These are phyloP conservation scores for Nemurella pictetii DNA, from an alignment of 2,888 invertebrate genomes.

Conservation along the genomic window DNA sequence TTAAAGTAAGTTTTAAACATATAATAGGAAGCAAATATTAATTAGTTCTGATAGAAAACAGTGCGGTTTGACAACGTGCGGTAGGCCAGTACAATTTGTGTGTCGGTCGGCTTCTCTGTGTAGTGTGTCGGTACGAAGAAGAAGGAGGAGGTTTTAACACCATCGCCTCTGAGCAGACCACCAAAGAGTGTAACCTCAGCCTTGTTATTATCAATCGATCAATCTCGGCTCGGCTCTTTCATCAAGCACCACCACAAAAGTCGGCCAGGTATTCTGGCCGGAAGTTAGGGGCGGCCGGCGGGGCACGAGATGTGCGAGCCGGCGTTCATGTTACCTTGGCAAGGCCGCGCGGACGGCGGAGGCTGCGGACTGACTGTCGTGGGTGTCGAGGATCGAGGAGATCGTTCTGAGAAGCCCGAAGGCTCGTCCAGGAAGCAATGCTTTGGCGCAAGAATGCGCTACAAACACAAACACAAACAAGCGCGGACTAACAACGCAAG, in stretches of 20 bases:
- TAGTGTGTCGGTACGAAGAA: background rate
- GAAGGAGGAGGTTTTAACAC: background rate
- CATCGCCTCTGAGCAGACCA: slow-evolving; percentile 3
- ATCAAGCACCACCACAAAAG: background rate
- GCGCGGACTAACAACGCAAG: background rate
- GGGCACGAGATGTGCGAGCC: background rate
- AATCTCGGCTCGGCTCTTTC: slow-evolving; percentile 9
- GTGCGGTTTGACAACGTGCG: background rate
- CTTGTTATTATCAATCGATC: background rate
- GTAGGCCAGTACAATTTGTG: background rate
- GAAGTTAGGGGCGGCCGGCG: background rate
- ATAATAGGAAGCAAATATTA: background rate
- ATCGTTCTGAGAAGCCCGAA: background rate
- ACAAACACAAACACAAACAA: background rate
- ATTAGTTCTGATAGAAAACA: background rate
- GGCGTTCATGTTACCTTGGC: background rate
- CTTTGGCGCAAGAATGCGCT: background rate
- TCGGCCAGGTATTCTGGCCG: background rate
- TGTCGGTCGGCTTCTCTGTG: background rate
- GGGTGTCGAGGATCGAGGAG: too few relatives aligned
- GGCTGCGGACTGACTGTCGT: background rate
- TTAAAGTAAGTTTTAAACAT: background rate
- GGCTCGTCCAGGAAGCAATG: background rate
- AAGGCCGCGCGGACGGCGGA: background rate
- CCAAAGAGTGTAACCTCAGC: slow-evolving; percentile 5